A percentile compares a stretch with the other conserved stretches of the same genome.
Evolutionary conservation across 2,113 vertebrate species (phyloP).

Genomic region (Neofelis nebulosa): DNA sequence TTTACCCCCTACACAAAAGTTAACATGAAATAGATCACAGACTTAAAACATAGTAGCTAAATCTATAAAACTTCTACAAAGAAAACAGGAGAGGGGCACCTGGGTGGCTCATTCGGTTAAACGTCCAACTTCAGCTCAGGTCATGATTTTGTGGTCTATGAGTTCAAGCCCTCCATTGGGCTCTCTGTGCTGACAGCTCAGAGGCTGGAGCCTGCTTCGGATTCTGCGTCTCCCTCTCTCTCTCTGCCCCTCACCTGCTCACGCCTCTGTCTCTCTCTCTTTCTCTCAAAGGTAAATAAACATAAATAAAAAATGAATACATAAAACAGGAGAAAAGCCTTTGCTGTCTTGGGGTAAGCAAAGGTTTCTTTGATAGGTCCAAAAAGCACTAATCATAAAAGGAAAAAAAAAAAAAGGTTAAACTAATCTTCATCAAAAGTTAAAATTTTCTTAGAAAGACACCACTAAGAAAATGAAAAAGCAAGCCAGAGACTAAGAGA

Average conservation of each 20-base stretch:
- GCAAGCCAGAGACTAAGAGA: not conserved
- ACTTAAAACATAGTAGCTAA: not conserved
- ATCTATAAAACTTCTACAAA: not conserved
- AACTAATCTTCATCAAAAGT: not conserved
- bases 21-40: not conserved
- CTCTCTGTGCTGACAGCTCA: no score
- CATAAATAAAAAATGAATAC: no score
- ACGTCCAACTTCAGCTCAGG: no score
- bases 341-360: not conserved
- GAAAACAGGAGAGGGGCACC: not conserved
- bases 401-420: not conserved
- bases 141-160: no score
- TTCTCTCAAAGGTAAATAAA: no score
- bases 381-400: not conserved
- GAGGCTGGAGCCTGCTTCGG: no score
- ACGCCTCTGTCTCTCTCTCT: no score
- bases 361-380: not conserved
- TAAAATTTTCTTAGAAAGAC: not conserved
- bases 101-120: no score
- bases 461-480: not conserved
- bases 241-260: no score
- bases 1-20: not conserved
- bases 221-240: no score
- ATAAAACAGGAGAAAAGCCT: not conserved
- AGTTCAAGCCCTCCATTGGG: no score